Evolutionary conservation across 2,888 invertebrate species (phyloP).

Genomic region (Drosophila neotestacea): DNA sequence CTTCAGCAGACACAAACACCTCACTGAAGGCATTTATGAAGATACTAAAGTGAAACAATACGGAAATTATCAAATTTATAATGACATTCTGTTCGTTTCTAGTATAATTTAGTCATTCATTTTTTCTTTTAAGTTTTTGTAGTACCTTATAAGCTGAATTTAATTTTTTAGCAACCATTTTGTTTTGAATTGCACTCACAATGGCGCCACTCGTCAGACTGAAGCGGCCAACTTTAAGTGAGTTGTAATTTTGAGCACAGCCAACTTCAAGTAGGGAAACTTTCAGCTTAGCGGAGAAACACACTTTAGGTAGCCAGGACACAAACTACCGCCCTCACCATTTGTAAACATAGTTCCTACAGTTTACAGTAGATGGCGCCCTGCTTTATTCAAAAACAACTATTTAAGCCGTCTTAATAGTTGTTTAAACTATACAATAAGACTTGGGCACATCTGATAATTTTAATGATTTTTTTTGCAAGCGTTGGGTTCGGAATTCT

Average conservation of each 20-base stretch:
- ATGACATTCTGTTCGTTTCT: neutral
- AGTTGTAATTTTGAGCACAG: slow-evolving; percentile 7
- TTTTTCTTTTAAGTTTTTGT: neutral
- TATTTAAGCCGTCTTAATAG: too few species aligned
- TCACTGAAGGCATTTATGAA: neutral
- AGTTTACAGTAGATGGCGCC: slow-evolving; percentile 27
- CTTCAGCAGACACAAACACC: neutral
- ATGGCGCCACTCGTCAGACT: slow-evolving; percentile 1
- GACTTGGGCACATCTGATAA: too few species aligned
- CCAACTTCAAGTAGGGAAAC: slow-evolving; percentile 22
- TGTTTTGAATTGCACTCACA: neutral
- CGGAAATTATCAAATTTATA: neutral
- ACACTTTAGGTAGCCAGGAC: neutral
- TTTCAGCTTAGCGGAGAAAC: slow-evolving; percentile 4
- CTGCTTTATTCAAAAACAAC: too few species aligned
- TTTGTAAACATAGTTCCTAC: neutral
- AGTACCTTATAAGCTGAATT: neutral
- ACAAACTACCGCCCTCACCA: rapidly evolving
- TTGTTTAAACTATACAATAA: too few species aligned
- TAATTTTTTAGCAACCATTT: neutral
- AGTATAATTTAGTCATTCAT: neutral
- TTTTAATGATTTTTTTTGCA: too few species aligned
- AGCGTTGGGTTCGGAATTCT: too few species aligned
- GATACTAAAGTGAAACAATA: neutral
- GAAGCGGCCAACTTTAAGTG: slow-evolving; percentile 3